Conservation (phyloP, 1,140 invertebrate genomes). For the Apis florea region DNA sequence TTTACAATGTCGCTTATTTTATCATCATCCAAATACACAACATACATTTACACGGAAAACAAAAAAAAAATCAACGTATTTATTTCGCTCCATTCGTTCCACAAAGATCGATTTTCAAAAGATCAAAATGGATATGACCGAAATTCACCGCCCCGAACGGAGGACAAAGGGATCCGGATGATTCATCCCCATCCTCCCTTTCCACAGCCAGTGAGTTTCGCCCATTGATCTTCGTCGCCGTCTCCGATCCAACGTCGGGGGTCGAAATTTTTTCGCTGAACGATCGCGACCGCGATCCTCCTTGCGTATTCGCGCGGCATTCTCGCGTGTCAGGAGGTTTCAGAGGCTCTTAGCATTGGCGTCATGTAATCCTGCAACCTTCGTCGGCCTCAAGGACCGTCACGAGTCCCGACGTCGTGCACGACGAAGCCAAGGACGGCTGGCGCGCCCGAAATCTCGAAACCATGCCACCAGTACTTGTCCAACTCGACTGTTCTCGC, state of each 20-base stretch:
- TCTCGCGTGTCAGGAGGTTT: constrained; percentile 3
- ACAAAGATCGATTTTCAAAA: background rate
- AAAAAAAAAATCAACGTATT: too few relatives aligned
- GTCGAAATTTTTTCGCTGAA: background rate
- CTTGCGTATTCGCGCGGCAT: constrained; percentile 22
- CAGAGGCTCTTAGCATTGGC: constrained; percentile 39
- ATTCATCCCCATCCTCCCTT: background rate
- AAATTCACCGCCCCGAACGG: background rate
- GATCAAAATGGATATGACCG: background rate
- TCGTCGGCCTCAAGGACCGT: constrained; percentile 41
- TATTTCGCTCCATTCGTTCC: too few relatives aligned
- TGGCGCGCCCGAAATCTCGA: constrained; percentile 47
- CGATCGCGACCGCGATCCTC: background rate
- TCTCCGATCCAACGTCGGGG: background rate
- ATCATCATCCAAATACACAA: too few relatives aligned
- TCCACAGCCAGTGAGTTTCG: background rate
- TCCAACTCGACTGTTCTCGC: constrained; percentile 11
- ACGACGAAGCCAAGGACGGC: constrained; percentile 56
- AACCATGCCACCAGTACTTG: constrained; percentile 27
- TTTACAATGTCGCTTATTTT: too few relatives aligned
- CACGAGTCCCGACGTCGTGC: background rate
- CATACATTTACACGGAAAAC: too few relatives aligned
- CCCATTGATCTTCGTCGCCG: constrained; percentile 4
- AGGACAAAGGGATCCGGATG: background rate
- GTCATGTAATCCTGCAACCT: constrained; percentile 47